Percentiles rank a stretch among this genome's conserved stretches.
Evolutionary conservation across 2,113 vertebrate genomes (phyloP).

Genomic region (Scolopax mira): DNA sequence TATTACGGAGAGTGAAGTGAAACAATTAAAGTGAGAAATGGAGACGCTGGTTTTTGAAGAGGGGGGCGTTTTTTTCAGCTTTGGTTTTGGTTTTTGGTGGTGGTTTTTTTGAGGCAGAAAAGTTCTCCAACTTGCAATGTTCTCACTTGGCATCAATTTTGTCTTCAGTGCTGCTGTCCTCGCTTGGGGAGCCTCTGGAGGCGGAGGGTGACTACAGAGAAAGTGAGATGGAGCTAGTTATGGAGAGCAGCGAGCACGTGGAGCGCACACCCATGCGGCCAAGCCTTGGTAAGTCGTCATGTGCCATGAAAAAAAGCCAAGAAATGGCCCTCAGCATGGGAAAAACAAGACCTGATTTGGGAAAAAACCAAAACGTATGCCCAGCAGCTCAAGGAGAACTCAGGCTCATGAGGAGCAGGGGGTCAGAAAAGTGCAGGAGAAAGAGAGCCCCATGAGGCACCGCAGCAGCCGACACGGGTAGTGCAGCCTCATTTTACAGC

Average conservation of each 20-base stretch:
- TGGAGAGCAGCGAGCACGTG: neutral
- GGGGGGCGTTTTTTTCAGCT: rapidly evolving
- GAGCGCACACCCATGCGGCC: rapidly evolving
- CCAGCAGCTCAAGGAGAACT: neutral
- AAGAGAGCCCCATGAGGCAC: neutral
- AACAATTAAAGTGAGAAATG: neutral
- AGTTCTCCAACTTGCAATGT: neutral
- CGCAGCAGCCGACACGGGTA: rapidly evolving
- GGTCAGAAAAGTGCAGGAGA: neutral
- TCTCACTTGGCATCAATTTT: neutral
- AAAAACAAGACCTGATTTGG: neutral
- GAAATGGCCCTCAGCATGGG: neutral
- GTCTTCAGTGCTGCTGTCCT: neutral
- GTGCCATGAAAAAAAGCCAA: neutral
- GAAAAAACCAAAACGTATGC: too few species aligned
- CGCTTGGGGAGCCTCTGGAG: neutral
- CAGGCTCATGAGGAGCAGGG: neutral
- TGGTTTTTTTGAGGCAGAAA: neutral
- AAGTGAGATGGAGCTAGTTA: rapidly evolving
- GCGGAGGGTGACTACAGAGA: neutral
- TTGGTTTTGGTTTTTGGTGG: rapidly evolving
- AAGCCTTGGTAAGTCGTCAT: neutral
- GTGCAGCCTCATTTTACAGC: neutral
- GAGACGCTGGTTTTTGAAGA: neutral
- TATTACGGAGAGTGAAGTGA: neutral